phyloP scores from a whole-genome alignment of 2,113 vertebrate genomes.

The Semicossyphus pulcher region DNA sequence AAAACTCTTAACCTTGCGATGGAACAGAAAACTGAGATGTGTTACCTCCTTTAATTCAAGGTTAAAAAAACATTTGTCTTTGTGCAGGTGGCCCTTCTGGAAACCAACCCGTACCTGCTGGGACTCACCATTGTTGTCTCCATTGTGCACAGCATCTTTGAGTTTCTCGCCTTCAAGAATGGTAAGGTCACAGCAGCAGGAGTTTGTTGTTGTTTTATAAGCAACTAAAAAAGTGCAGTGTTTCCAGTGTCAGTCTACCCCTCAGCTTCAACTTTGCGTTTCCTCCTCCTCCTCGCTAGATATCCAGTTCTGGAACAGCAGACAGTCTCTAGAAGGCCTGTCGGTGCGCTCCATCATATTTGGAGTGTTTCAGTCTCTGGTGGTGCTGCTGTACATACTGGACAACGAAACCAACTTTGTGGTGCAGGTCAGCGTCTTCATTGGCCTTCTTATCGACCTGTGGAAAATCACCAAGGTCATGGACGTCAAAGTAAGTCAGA shows the following conservation, averaged over 20 bases:
- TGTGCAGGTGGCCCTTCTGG: constrained; percentile 90
- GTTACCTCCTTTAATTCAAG: background rate
- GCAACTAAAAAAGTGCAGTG: background rate
- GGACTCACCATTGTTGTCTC: constrained; percentile 94
- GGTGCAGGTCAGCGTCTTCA: constrained; percentile 97
- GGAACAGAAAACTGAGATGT: background rate
- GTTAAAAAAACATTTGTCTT: constrained; percentile 2
- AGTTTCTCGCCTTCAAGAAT: constrained; percentile 97
- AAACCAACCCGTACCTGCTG: constrained; percentile 95
- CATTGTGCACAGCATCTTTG: constrained; percentile 96
- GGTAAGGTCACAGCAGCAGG: constrained; percentile 76
- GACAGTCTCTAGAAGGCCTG: constrained; percentile 95
- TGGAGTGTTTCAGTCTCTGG: constrained; percentile 94
- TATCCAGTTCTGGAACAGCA: constrained; percentile 98
- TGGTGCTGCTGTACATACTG: constrained; percentile 95
- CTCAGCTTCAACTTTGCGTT: background rate
- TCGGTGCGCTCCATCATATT: constrained; percentile 96
- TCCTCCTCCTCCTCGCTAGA: constrained; percentile 79
- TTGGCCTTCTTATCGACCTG: constrained; percentile 96
- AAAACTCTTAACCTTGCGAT: too few relatives aligned
- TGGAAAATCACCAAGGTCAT: constrained; percentile 99
- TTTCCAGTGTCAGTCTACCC: too few relatives aligned
- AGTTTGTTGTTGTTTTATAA: background rate
- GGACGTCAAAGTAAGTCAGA: constrained; percentile 90
- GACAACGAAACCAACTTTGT: constrained; percentile 98